These are phyloP conservation scores for Girardinus metallicus DNA, from an alignment of 2,797 vertebrate species.

Conservation along the genomic window DNA sequence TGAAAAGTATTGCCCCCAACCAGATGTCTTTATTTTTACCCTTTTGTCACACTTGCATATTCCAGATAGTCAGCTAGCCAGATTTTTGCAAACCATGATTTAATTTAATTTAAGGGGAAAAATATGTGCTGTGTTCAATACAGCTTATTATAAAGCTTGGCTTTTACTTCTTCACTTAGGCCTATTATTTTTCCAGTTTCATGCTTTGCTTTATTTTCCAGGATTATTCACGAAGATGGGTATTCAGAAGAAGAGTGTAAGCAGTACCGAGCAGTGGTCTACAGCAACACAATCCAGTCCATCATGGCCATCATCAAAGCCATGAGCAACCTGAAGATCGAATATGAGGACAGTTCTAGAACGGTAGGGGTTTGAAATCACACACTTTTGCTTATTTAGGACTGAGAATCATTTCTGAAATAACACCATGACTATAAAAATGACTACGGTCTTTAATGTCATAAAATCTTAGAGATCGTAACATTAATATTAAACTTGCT, in stretches of 20 bases:
- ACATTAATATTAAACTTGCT: neutral
- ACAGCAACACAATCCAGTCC: slow-evolving; percentile 99
- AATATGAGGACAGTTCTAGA: slow-evolving; percentile 89
- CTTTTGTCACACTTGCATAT: neutral
- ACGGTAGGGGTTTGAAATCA: slow-evolving; percentile 77
- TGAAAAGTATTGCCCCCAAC: neutral
- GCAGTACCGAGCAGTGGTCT: slow-evolving; percentile 97
- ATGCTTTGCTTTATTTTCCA: slow-evolving; percentile 47
- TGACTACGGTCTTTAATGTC: neutral
- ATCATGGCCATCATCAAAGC: slow-evolving; percentile 99
- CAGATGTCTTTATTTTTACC: neutral
- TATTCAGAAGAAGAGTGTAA: slow-evolving; percentile 98
- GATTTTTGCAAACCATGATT: neutral
- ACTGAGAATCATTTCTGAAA: neutral
- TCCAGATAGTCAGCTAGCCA: neutral
- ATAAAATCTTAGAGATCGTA: neutral
- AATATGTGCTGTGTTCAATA: neutral
- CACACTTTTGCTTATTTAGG: neutral
- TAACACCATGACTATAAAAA: neutral
- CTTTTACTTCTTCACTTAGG: slow-evolving; percentile 2
- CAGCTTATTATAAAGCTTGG: slow-evolving; percentile 7
- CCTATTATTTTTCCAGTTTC: neutral
- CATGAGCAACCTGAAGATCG: slow-evolving; percentile 96
- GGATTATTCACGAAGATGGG: slow-evolving; percentile 98
- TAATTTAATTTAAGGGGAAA: neutral